Base-by-base conservation (phyloP, 1,140 invertebrate genomes). In the Lethocerus indicus region DNA sequence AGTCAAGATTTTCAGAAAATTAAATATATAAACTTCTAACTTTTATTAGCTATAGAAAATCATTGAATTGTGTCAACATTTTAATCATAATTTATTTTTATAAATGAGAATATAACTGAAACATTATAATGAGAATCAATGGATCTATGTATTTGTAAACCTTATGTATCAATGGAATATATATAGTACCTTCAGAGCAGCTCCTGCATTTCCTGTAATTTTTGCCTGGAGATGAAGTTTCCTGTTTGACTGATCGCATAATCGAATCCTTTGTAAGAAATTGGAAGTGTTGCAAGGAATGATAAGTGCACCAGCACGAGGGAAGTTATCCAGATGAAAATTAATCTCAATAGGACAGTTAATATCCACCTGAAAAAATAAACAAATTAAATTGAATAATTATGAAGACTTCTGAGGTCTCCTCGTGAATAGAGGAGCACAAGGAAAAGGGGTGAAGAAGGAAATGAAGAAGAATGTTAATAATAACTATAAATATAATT, bases 291-390 rank as follows among this genome's bases (percentile, higher is more conserved):
- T 64, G 21, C 68, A 63, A 37, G 68, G 56, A 26, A 68, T 62
- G 42, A 50, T 59, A 47, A 84, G 62, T 3, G 70, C 71, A 48
- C 78, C 78, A 18, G 75, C 77, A 20, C 75, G 71, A 14, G 77
- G 74, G 66, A 89, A 93, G 49, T 87, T 87, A 59, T 95, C 89
- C 43, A 91, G 62, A 32, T 76, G 73, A 39, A 93, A 72, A 46
- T 68, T 72, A 26, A 93, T 66, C 57, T 83, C 76, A 3, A 91
- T 62, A 2, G 72, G 65, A 50, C 81, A 71, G 18, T 74, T 76
- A 1, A 82, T 65, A 64, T 90, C 76, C 32, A 84, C 71, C 71
- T 82, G 61, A 46, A 47, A 55, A n/a, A n/a, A n/a, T n/a, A n/a
- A n/a, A 51, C 14, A 49, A 36, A 52, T 52, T 35, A 23, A 4